phyloP scores from a whole-genome alignment of 2,888 invertebrate species.

The Timema cristinae region DNA sequence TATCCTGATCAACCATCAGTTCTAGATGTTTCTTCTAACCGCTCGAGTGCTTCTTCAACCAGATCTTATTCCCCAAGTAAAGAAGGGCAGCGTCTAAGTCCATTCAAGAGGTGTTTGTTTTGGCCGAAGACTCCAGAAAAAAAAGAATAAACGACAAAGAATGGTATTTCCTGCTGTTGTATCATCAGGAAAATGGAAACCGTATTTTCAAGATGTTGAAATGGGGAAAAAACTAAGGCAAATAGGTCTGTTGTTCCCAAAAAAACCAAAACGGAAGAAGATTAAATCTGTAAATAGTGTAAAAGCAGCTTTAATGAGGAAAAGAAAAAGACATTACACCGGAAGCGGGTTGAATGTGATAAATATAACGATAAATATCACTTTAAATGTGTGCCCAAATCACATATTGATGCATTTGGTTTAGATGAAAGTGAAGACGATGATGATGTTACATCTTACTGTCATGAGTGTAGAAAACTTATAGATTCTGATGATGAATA shows the following conservation, averaged over 20 bases:
- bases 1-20: too few relatives aligned
- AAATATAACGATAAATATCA: too few relatives aligned
- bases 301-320: neutral
- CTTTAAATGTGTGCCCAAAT: too few relatives aligned
- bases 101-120: constrained; percentile 4
- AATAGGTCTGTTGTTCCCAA: neutral
- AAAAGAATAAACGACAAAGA: neutral
- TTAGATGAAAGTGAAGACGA: too few relatives aligned
- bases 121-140: constrained; percentile 9
- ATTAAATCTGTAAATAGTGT: constrained; percentile 1
- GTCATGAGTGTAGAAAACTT: too few relatives aligned
- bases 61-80: neutral
- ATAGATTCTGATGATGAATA: too few relatives aligned
- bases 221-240: neutral
- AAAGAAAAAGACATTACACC: too few relatives aligned
- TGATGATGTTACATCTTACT: too few relatives aligned
- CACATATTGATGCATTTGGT: too few relatives aligned
- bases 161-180: neutral
- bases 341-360: too few relatives aligned
- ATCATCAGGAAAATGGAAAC: neutral
- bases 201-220: neutral
- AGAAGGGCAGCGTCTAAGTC: neutral
- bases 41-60: neutral
- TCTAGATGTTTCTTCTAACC: neutral
- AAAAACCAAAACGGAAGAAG: neutral